A percentile compares a stretch with the other conserved stretches of the same genome.
These are phyloP conservation scores for Drosophila melanogaster DNA, from an alignment of 1,140 invertebrate species.

Conservation along the genomic window DNA sequence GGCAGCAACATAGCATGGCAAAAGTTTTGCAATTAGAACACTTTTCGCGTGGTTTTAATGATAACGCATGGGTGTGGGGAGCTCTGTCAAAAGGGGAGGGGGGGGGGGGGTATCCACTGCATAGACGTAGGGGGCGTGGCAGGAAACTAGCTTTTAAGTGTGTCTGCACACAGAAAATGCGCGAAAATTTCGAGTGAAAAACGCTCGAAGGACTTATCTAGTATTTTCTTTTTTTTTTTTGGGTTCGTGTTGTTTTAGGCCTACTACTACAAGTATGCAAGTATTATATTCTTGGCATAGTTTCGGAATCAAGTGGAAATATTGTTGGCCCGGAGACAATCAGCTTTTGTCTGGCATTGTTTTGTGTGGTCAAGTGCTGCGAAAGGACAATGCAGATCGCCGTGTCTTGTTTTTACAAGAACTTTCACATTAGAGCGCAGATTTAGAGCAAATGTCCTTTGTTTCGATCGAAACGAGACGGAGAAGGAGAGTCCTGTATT, in stretches of 20 bases:
- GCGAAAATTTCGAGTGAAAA: slow-evolving; percentile 57
- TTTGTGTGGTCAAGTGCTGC: slow-evolving; percentile 48
- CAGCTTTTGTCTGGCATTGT: slow-evolving; percentile 31
- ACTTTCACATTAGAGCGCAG: slow-evolving; percentile 55
- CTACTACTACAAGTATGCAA: neutral
- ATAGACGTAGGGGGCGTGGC: slow-evolving; percentile 56
- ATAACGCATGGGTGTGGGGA: slow-evolving; percentile 48
- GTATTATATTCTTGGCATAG: slow-evolving; percentile 37
- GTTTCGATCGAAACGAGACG: neutral
- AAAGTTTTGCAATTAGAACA: slow-evolving; percentile 81
- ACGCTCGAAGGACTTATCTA: slow-evolving; percentile 17
- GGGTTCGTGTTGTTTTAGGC: slow-evolving; percentile 46
- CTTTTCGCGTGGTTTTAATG: slow-evolving; percentile 77
- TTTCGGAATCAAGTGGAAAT: slow-evolving; percentile 61
- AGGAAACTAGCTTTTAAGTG: slow-evolving; percentile 79
- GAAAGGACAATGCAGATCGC: slow-evolving; percentile 27
- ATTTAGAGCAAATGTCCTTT: slow-evolving; percentile 65
- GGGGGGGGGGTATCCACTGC: slow-evolving; percentile 13
- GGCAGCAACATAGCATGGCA: slow-evolving; percentile 52
- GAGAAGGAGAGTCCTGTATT: neutral
- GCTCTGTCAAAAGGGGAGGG: neutral
- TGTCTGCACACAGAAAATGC: slow-evolving; percentile 55
- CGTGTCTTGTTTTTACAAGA: slow-evolving; percentile 20
- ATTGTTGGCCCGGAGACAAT: slow-evolving; percentile 18
- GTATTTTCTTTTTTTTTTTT: slow-evolving; percentile 17